phyloP scores from a whole-genome alignment of 1,140 invertebrate species.

The Zaprionus gabonicus region DNA sequence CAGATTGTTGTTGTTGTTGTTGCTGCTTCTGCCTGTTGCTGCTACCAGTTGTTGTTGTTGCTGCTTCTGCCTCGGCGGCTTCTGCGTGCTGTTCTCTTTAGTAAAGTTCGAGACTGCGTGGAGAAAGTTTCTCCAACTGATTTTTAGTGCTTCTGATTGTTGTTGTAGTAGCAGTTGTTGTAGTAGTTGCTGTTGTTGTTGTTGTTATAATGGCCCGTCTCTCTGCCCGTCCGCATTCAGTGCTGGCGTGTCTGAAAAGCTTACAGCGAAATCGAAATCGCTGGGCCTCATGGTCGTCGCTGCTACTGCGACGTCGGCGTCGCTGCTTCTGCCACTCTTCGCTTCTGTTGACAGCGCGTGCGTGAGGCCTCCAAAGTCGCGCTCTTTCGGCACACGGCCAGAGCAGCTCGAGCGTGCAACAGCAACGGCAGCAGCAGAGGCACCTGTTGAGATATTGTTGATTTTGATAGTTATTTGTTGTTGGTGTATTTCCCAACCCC shows the following conservation, averaged over 20 bases:
- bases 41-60: conserved; percentile 1
- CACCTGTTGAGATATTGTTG: conserved; percentile 49
- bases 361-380: conserved; percentile 21
- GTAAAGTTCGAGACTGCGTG: conserved; percentile 49
- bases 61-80: conserved; percentile 3
- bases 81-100: conserved; percentile 61
- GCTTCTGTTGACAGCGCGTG: conserved; percentile 33
- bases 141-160: conserved; percentile 48
- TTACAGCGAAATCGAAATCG: conserved; percentile 50
- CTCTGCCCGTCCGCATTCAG: conserved; percentile 29
- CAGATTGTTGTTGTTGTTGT: background rate
- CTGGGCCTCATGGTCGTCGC: conserved; percentile 18
- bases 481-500: conserved; percentile 27
- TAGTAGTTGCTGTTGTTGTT: conserved; percentile 3
- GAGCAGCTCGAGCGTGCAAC: conserved; percentile 77
- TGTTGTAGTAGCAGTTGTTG: conserved; percentile 34
- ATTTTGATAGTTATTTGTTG: conserved; percentile 21
- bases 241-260: conserved; percentile 48
- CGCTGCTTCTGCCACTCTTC: conserved; percentile 1
- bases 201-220: conserved; percentile 29
- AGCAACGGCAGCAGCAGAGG: conserved; percentile 37
- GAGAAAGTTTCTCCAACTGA: conserved; percentile 74
- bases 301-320: conserved; percentile 7
- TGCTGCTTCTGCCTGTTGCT: background rate
- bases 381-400: conserved; percentile 60